Evolutionary conservation across 92 coral and sea anemone species (phyloP).

Genomic region (Epizoanthus rinbou): DNA sequence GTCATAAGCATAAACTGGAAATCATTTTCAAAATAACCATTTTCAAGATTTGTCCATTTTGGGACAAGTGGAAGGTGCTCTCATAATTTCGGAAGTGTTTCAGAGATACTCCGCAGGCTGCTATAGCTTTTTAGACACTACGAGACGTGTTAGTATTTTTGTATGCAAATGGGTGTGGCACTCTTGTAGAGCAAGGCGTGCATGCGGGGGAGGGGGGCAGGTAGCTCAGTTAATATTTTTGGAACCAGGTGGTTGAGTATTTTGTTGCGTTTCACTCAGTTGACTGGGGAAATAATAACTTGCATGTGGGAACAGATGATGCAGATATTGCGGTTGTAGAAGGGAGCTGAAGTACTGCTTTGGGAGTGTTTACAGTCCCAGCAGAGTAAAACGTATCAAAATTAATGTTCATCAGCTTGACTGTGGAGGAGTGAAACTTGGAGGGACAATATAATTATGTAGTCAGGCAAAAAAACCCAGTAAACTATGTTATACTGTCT

Average conservation of each 20-base stretch:
- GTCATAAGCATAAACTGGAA: constrained; percentile 8
- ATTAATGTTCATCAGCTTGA: no score
- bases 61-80: constrained; percentile 10
- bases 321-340: no score
- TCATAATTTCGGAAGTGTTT: not conserved
- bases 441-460: no score
- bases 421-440: no score
- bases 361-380: no score
- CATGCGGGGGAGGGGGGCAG: not conserved
- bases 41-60: constrained; percentile 32
- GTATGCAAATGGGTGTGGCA: not conserved
- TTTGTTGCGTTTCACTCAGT: not conserved
- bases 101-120: not conserved
- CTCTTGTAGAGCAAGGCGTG: constrained; percentile 31
- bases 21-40: not conserved
- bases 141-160: constrained; percentile 23
- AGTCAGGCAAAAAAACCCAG: no score
- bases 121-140: not conserved
- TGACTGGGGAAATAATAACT: not conserved
- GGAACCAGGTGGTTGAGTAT: not conserved
- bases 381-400: no score
- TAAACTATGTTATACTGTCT: no score
- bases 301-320: no score
- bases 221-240: not conserved
- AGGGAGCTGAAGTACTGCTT: no score